These are phyloP conservation scores for Murina feae DNA, from an alignment of 2,113 vertebrate species.

Conservation along the genomic window DNA sequence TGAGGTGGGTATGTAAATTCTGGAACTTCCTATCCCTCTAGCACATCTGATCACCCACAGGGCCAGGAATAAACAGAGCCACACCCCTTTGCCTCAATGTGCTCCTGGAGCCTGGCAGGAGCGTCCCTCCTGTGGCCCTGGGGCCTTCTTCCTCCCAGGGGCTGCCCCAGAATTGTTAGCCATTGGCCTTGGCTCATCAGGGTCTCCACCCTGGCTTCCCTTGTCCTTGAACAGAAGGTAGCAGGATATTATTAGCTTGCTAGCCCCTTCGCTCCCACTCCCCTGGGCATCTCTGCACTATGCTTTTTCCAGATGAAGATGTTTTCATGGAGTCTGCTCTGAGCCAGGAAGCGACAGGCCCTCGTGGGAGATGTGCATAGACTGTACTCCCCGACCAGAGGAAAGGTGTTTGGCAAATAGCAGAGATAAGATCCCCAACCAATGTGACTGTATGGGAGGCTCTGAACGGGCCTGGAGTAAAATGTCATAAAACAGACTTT, in stretches of 20 bases:
- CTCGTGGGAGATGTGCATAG: background rate
- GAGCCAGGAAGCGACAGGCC: background rate
- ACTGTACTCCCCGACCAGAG: too few relatives aligned
- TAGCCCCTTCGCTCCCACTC: background rate
- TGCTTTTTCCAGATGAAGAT: background rate
- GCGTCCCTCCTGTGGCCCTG: background rate
- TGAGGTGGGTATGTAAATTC: background rate
- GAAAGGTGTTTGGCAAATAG: background rate
- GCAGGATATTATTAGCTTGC: slow-evolving; percentile 21
- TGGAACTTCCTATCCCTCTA: too few relatives aligned
- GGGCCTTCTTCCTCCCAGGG: background rate
- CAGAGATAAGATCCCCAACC: background rate
- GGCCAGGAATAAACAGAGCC: background rate
- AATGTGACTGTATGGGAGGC: background rate
- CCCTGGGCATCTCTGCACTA: background rate
- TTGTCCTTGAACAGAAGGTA: background rate
- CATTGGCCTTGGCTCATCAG: background rate
- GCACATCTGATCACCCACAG: background rate
- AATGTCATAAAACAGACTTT: background rate
- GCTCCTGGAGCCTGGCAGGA: background rate
- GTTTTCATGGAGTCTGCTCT: background rate
- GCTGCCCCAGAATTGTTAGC: background rate
- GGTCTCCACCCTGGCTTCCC: slow-evolving; percentile 18
- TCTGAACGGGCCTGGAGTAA: background rate
- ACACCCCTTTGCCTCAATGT: background rate